A percentile compares a stretch with the other conserved stretches of the same genome.
These are phyloP conservation scores for Protonemura montana DNA, from an alignment of 2,888 invertebrate genomes.

Conservation along the genomic window DNA sequence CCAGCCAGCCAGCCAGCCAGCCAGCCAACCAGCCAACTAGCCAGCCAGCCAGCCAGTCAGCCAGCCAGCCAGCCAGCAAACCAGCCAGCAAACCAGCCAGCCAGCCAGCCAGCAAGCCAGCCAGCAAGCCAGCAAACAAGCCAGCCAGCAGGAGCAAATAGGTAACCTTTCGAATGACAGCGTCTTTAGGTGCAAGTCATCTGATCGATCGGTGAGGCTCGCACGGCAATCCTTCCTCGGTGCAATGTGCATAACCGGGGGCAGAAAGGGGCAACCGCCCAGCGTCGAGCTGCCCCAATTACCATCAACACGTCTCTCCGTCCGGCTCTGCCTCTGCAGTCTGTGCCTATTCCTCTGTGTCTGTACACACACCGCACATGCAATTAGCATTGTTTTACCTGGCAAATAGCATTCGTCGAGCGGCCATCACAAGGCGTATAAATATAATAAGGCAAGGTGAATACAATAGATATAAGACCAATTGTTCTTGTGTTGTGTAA, in stretches of 20 bases:
- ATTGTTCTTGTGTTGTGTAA: slow-evolving; percentile 4
- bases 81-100: too few relatives aligned
- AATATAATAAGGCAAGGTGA: slow-evolving; percentile 7
- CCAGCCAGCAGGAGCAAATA: too few relatives aligned
- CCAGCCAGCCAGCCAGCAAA: too few relatives aligned
- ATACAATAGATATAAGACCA: slow-evolving; percentile 4
- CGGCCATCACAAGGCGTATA: slow-evolving; percentile 4
- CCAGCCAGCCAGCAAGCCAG: too few relatives aligned
- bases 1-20: too few relatives aligned
- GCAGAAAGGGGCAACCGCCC: not conserved
- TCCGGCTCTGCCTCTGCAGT: not conserved
- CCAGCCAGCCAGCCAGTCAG: too few relatives aligned
- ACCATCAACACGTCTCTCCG: not conserved
- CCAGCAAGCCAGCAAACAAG: too few relatives aligned
- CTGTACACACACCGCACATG: not conserved
- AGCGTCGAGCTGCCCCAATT: not conserved
- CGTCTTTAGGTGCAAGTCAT: not conserved
- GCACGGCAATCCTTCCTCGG: too few relatives aligned
- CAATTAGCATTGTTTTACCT: slow-evolving; percentile 12
- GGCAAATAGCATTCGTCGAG: not conserved
- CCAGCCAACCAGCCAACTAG: too few relatives aligned
- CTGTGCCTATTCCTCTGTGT: not conserved
- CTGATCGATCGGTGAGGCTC: not conserved
- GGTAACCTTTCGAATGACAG: too few relatives aligned
- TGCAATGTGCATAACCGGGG: too few relatives aligned